Base-by-base conservation (phyloP, 2,113 vertebrate genomes). In the Rhea pennata region DNA sequence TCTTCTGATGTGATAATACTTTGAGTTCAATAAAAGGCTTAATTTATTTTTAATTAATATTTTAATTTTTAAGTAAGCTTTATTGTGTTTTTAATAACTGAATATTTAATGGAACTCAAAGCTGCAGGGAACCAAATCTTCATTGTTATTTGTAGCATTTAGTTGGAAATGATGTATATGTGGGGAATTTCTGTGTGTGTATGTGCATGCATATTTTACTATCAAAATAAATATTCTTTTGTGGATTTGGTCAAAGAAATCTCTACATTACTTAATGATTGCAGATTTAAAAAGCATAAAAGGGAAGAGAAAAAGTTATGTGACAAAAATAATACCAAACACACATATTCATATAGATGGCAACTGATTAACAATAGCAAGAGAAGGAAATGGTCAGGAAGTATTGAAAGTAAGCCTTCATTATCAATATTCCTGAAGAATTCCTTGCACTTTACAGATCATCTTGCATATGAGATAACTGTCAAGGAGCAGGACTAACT, bases 41-140 rank as follows among this genome's bases (percentile, higher is more conserved):
- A 96, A 97, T 91, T 65, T 94, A 96, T 94, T 95, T 97, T 94
- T 95, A 97, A 97, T 96, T 97, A 97, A 70, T 46, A 84, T 96
- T 95, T 93, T 97, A 97, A 84, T 96, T 95, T 93, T 97, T 97
- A 97, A 97, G 96, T 97, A 96, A 95, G 50, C 48, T 92, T 92
- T 74, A 92, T 58, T 70, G 15, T 48, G 31, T 90, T 95, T 93
- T 88, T 83, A 96, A 95, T 97, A 95, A 97, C 76, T 95, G 42
- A 95, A 93, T 96, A 86, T 90, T 65, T 95, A 92, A 91, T 95
- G 67, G 86, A 95, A 96, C 51, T 90, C 70, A 95, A 90, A 90
- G 70, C 77, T 91, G 29, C 90, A 91, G 59, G 87, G 61, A 94
- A 82, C 64, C 82, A 90, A 95, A 95, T 95, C 88, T 88, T 94